A percentile compares a stretch with the other conserved stretches of the same genome.
These are phyloP conservation scores for Pyrgus malvae DNA, from an alignment of 2,888 invertebrate genomes.

Conservation along the genomic window DNA sequence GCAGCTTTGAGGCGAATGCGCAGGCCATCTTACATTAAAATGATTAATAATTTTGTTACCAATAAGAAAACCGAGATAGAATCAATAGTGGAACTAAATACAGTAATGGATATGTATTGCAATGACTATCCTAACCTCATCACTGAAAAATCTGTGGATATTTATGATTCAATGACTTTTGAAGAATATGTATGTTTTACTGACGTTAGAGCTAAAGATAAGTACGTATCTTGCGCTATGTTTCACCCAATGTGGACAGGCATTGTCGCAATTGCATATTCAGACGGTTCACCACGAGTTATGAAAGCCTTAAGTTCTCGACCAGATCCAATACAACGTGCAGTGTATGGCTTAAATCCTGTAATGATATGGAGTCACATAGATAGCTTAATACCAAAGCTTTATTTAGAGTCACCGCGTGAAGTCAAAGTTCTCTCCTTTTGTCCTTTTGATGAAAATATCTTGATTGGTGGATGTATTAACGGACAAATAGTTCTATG, in stretches of 20 bases:
- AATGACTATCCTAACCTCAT: conserved; percentile 83
- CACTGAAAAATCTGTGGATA: conserved; percentile 50
- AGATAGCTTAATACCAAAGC: conserved; percentile 86
- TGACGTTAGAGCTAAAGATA: conserved; percentile 84
- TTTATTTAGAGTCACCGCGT: conserved; percentile 85
- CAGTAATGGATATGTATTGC: conserved; percentile 82
- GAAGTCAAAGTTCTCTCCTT: conserved; percentile 85
- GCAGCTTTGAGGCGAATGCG: conserved; percentile 57
- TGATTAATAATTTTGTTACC: conserved; percentile 54
- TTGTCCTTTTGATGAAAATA: conserved; percentile 86
- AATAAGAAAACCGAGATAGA: conserved; percentile 52
- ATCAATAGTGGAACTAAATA: conserved; percentile 67
- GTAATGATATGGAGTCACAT: conserved; percentile 89
- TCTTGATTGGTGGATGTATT: conserved; percentile 86
- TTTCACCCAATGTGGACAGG: conserved; percentile 89
- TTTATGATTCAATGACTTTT: conserved; percentile 61
- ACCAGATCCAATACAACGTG: conserved; percentile 75
- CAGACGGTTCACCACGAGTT: conserved; percentile 77
- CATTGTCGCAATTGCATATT: conserved; percentile 85
- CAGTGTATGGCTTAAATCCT: conserved; percentile 83
- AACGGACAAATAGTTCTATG: conserved; percentile 88
- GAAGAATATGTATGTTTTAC: conserved; percentile 84
- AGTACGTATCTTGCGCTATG: conserved; percentile 83
- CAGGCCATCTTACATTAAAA: conserved; percentile 63
- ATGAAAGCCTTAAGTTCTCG: conserved; percentile 63